phyloP scores from a whole-genome alignment of 2,797 vertebrate genomes.

The Acipenser oxyrinchus region DNA sequence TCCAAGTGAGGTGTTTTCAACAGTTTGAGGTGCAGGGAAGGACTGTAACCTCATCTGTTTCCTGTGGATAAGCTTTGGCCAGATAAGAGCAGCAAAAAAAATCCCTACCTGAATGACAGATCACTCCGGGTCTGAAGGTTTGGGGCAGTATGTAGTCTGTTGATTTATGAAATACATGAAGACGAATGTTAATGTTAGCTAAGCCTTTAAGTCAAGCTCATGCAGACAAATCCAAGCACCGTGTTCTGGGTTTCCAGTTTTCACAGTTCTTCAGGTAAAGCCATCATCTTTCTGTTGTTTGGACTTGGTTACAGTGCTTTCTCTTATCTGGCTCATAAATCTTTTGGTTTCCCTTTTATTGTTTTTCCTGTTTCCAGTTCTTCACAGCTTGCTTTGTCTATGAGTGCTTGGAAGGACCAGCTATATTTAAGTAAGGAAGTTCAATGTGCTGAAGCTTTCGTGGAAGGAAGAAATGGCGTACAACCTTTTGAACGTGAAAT shows the following conservation, averaged over 20 bases:
- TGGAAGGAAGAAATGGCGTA: constrained; percentile 80
- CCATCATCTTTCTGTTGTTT: not conserved
- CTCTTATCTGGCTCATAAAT: constrained; percentile 75
- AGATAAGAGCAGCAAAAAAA: constrained; percentile 69
- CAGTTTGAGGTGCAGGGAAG: constrained; percentile 90
- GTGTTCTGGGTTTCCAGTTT: not conserved
- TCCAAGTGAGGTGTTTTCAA: constrained; percentile 88
- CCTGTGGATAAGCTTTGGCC: constrained; percentile 94
- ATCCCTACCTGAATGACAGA: constrained; percentile 65
- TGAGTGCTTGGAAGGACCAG: constrained; percentile 61
- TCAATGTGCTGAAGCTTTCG: constrained; percentile 62
- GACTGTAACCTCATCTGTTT: constrained; percentile 96
- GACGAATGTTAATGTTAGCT: not conserved
- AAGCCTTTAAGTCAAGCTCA: not conserved
- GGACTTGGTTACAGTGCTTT: constrained; percentile 50
- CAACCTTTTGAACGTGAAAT: constrained; percentile 83
- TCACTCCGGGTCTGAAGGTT: constrained; percentile 26
- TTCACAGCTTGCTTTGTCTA: constrained; percentile 69
- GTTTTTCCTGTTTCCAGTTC: constrained; percentile 86
- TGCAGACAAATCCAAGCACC: not conserved
- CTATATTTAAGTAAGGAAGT: constrained; percentile 87
- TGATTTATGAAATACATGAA: not conserved
- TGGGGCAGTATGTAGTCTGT: not conserved
- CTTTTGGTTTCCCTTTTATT: constrained; percentile 75
- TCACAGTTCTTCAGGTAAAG: not conserved